Conservation (phyloP, 1,140 invertebrate species). For the Brachionus rubens region DNA sequence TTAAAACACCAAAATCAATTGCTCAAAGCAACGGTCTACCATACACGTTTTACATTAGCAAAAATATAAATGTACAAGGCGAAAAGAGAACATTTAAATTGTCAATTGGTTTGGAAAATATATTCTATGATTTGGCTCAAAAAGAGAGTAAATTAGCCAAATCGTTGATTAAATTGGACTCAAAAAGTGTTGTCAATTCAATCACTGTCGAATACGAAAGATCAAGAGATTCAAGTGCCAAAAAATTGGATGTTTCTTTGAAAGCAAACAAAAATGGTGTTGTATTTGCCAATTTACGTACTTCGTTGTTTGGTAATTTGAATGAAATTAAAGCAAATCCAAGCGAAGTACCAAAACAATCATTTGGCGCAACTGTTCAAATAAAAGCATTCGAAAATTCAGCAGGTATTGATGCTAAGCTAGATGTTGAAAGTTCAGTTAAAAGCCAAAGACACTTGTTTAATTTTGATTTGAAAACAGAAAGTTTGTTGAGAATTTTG, state of each 20-base stretch:
- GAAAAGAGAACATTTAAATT: neutral
- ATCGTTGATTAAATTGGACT: conserved; percentile 16
- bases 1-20: neutral
- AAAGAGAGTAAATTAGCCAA: neutral
- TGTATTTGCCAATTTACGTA: neutral
- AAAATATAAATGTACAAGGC: neutral
- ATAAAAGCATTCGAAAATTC: conserved; percentile 24
- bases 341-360: conserved; percentile 18
- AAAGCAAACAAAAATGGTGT: conserved; percentile 1
- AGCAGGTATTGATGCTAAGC: neutral
- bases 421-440: neutral
- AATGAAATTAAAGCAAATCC: neutral
- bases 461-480: conserved; percentile 16
- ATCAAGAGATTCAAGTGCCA: neutral
- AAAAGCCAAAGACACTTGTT: neutral
- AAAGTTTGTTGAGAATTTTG: conserved; percentile 13
- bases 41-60: neutral
- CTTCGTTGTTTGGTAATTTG: neutral
- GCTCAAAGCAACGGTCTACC: neutral
- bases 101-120: neutral
- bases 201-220: neutral
- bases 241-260: neutral
- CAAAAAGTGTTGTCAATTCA: neutral
- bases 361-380: neutral
- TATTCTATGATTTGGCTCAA: neutral